Evolutionary conservation across 2,113 vertebrate genomes (phyloP), one percentile per base, ranked within the genome.

Genomic region (Solea senegalensis): DNA sequence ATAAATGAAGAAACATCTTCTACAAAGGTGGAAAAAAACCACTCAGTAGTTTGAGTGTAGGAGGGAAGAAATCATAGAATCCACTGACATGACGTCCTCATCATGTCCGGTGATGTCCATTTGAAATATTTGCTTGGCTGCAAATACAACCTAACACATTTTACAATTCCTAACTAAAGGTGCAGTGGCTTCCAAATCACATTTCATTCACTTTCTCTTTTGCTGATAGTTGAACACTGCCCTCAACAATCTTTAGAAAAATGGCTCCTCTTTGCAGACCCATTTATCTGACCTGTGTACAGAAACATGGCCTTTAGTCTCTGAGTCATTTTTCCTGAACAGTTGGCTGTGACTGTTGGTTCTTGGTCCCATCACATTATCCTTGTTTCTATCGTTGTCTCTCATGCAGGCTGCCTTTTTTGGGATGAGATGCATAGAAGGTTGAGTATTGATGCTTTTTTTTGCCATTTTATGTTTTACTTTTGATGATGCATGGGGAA

Each of bases 211-310:
- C n/a, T 62, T 49, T 54, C 48, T 60, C 26, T 68, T 53, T 65
- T 85, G 45, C 58, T 74, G 76, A 7, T 50, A 53, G 80, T 66
- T 57, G 58, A 21, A 74, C 60, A 41, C 69, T 48, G 45, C 68
- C 46, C 49, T 92, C 53, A 80, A 39, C 46, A 27, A 39, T 28
- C 6, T 80, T 75, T 78, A 83, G 57, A 89, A 90, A 72, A 69
- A 80, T 21, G 86, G 80, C 73, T 94, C 87, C 54, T 92, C 89
- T 91, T 94, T 92, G 76, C 81, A 92, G 49, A 77, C 71, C 67
- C 69, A 77, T 71, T 86, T 85, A 64, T 92, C 88, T 73, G 88
- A 65, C 77, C 83, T 89, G 67, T 78, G 81, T 34, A 74, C 41
- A 54, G 88, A 85, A 73, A 81, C 72, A 8, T 65, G 8, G 48